Evolutionary conservation across 2,113 vertebrate genomes (phyloP).

Genomic region (Platysternon megacephalum): DNA sequence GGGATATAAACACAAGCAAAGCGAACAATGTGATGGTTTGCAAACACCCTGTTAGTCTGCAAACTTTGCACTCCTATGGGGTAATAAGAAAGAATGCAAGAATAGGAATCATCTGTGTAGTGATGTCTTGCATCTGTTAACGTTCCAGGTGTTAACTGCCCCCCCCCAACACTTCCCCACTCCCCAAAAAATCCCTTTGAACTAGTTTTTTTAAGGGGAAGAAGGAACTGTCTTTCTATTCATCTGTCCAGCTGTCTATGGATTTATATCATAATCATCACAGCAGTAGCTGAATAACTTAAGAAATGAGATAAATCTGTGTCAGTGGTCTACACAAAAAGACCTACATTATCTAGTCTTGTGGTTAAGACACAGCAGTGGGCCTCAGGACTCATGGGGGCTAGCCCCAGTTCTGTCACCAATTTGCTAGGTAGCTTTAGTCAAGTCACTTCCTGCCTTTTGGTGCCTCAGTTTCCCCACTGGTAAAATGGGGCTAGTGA

Average conservation of each 20-base stretch:
- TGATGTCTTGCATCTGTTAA: fast-evolving
- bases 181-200: neutral
- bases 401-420: neutral
- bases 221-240: neutral
- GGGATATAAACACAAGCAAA: too few species aligned
- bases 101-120: neutral
- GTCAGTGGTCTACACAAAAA: neutral
- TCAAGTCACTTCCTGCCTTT: neutral
- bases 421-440: neutral
- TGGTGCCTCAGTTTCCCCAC: neutral
- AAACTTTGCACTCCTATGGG: fast-evolving
- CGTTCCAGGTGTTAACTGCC: neutral
- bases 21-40: neutral
- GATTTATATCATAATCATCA: neutral
- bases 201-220: neutral
- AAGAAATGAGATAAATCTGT: neutral
- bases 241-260: neutral
- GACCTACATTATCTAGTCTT: neutral
- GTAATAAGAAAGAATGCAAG: neutral
- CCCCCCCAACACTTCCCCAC: neutral
- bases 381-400: neutral
- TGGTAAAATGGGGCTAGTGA: neutral
- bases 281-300: neutral
- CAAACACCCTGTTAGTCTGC: neutral
- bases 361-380: neutral